Evolutionary conservation across 2,888 invertebrate species (phyloP).

Genomic region (Acanthosepion esculentum): DNA sequence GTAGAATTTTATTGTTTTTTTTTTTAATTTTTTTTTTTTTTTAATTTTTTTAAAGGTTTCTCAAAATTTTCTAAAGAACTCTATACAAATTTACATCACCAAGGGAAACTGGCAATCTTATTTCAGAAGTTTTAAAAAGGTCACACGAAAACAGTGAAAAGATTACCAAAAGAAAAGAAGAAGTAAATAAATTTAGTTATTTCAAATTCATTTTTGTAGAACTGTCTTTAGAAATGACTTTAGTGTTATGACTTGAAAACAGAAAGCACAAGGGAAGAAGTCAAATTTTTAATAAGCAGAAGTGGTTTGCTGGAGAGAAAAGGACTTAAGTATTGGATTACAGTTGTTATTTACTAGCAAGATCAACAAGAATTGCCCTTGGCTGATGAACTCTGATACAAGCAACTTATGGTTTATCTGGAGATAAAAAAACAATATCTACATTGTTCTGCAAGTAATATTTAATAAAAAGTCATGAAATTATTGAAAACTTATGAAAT

Average conservation of each 20-base stretch:
- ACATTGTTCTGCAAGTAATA: not conserved
- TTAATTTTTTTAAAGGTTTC: not conserved
- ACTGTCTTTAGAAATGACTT: constrained; percentile 10
- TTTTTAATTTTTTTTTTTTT: not conserved
- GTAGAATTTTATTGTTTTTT: not conserved
- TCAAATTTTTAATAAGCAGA: not conserved
- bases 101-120: constrained; percentile 1
- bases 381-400: not conserved
- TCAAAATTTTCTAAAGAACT: not conserved
- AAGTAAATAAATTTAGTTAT: not conserved
- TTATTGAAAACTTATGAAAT: not conserved
- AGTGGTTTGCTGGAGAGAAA: not conserved
- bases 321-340: not conserved
- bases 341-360: not conserved
- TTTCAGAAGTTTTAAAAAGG: constrained; percentile 8
- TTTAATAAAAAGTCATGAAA: not conserved
- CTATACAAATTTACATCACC: not conserved
- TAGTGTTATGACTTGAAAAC: constrained; percentile 16
- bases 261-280: not conserved
- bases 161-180: not conserved
- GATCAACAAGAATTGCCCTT: not conserved
- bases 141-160: not conserved
- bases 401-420: not conserved
- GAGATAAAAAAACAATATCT: not conserved
- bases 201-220: constrained; percentile 33